phyloP scores from a whole-genome alignment of 35 echinoderm and acorn worm genomes.

The Apostichopus parvimensis region DNA sequence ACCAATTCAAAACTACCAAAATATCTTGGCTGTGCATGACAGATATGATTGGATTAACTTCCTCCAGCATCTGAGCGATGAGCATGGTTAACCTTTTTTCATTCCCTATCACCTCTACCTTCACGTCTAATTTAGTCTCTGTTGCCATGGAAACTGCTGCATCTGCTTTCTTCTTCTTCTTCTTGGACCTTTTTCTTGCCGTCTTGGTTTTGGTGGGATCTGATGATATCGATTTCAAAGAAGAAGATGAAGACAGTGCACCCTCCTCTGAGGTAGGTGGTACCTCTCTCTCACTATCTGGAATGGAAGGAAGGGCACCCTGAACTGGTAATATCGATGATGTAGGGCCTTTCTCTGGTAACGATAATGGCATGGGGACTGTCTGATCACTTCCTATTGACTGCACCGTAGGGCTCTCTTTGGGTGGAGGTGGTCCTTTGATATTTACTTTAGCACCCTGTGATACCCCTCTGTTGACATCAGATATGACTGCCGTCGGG shows the following conservation, averaged over 20 bases:
- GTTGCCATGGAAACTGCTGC: constrained; percentile 1
- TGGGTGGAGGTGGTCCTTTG: too few species aligned
- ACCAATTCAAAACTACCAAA: constrained; percentile 29
- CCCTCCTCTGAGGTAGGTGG: neutral
- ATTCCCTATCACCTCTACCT: neutral
- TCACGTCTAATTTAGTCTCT: neutral
- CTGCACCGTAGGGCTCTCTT: too few species aligned
- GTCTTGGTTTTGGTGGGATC: neutral
- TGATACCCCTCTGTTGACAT: too few species aligned
- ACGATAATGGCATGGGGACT: neutral
- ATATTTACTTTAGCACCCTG: too few species aligned
- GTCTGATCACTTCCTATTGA: neutral
- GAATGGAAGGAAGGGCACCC: neutral
- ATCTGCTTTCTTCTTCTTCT: neutral
- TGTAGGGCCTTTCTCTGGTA: neutral
- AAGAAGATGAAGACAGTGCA: neutral
- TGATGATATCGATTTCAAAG: neutral
- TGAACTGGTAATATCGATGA: neutral
- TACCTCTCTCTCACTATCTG: neutral
- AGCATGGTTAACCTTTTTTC: neutral
- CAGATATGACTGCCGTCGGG: too few species aligned
- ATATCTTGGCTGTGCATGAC: neutral
- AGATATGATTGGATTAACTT: neutral
- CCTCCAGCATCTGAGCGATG: neutral
- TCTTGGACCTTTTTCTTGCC: neutral